Base-by-base conservation (phyloP, 2,888 invertebrate genomes). In the Orthosia gracilis region DNA sequence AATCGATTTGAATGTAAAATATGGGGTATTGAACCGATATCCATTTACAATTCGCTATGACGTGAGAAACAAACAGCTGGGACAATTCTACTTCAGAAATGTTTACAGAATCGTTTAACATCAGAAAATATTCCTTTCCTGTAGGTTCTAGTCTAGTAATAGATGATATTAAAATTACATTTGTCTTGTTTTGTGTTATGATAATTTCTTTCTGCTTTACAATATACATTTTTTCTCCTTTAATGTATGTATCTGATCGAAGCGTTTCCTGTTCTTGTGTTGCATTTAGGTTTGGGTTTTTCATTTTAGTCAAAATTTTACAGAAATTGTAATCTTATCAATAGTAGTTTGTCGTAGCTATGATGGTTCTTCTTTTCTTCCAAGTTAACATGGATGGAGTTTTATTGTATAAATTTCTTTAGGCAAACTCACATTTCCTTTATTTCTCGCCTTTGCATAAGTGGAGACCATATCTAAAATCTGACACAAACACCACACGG, bases 1-100 rank as follows among this genome's bases (percentile, higher is more conserved):
- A 80, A 79, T 85, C 67, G 70, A 89, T 91, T 90, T 89, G 86
- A 90, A 89, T 90, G 85, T 85, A 84, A 87, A 91, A 89, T 89
- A 82, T 87, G 83, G 87, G 87, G 77, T 89, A 86, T 91, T 91
- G 89, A 91, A 91, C 90, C 74, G 81, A 88, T 87, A 88, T 84
- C 83, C 81, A 87, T 89, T 88, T 84, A 84, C 84, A 87, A 86
- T 86, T 87, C 81, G 84, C 85, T 86, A 78, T 89, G 82, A 88
- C 83, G 85, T 78, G 86, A 66, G 83, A 71, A 85, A 84, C 82
- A 88, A 88, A 87, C 84, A 84, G 68, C 82, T 84, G 84, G 70
- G 81, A 68, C 82, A 67, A 67, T 80, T 76, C 72, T 64, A 80
- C 50, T 76, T 76, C 17, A 73, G 64, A 54, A 77, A 67, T 55